Conservation (phyloP, 2,113 vertebrate genomes). For the Tragelaphus strepsiceros region DNA sequence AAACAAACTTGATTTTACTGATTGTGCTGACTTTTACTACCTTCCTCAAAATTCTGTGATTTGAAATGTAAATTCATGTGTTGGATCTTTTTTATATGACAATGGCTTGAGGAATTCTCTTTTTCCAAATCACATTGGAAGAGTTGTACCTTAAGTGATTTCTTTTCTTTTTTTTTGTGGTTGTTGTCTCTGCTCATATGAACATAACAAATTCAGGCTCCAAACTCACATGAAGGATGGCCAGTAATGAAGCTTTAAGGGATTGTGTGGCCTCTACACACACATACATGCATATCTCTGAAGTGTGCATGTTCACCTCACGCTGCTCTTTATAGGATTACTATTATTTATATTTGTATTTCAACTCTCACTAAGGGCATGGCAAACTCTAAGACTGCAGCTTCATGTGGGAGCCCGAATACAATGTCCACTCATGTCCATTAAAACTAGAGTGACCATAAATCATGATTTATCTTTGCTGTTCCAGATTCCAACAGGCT, state of each 20-base stretch:
- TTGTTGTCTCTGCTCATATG: neutral
- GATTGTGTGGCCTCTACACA: neutral
- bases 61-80: neutral
- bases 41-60: neutral
- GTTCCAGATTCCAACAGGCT: neutral
- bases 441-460: neutral
- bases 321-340: rapidly evolving
- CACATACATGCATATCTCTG: rapidly evolving
- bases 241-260: rapidly evolving
- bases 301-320: neutral
- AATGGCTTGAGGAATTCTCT: neutral
- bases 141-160: neutral
- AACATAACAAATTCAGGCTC: neutral
- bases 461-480: neutral
- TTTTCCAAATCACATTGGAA: neutral
- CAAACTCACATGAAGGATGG: too few species aligned
- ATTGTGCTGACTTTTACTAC: neutral
- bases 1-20: neutral
- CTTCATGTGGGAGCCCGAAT: too few species aligned
- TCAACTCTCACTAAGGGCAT: neutral
- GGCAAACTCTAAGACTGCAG: neutral
- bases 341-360: neutral
- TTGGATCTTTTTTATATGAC: neutral
- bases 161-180: neutral
- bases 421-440: neutral